Base-by-base conservation (phyloP, 2,888 invertebrate species). In the Hypercompe scribonia region DNA sequence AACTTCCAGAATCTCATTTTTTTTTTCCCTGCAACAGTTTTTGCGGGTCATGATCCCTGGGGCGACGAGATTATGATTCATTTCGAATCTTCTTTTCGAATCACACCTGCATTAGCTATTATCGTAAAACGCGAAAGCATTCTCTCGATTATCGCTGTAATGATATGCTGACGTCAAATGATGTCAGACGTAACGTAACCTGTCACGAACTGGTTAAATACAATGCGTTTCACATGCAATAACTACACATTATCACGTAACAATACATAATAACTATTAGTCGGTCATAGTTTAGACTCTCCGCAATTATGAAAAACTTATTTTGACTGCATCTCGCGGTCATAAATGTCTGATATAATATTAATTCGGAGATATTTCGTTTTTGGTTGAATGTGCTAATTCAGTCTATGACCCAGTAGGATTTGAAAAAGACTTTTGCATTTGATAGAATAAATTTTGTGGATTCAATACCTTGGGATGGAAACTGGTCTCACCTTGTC, bases 161-260 rank as follows among this genome's bases (percentile, higher is more conserved):
- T 54, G 65, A 28, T 39, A 54, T 5, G 8, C 39, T 46, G 65
- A 50, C 54, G 50, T n/a, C 33, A 46, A 39, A 58, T 65, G 71
- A 72, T 63, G 65, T 69, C 39, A 68, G 61, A 24, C 7, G 68
- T 84, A 75, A 76, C 74, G 71, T 81, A 77, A 81, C 36, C 1
- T 28, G 58, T 75, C 72, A 75, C 70, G 64, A 72, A 50, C 72
- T 77, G 31, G 76, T 72, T 75, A 70, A 70, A 64, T 72, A 83
- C 80, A 81, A 81, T 77, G 70, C 74, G 64, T 15, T 77, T 72
- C 73, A 65, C 70, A 77, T 73, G 74, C 74, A 76, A 24, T 18
- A 36, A 65, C 75, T 74, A 71, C 70, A 63, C 68, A 68, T 58
- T 70, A 67, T 72, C 64, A 77, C 70, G 78, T 81, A 83, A 83